These are phyloP conservation scores for Rhinella marina DNA, from an alignment of 2,797 vertebrate species.

Conservation along the genomic window DNA sequence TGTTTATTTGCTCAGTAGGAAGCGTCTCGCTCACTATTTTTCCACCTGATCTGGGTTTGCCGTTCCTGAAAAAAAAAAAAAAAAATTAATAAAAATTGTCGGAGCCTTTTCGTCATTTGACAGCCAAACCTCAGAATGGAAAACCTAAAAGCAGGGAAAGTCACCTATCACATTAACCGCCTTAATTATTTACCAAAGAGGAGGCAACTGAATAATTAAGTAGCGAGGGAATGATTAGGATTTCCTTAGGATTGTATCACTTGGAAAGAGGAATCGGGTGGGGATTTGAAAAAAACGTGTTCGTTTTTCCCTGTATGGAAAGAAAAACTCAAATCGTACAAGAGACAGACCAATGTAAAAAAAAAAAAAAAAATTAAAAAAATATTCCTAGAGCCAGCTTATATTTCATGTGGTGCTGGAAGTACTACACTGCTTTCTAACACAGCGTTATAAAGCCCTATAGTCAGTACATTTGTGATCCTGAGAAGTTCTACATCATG, in stretches of 20 bases:
- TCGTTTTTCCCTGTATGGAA: conserved; percentile 65
- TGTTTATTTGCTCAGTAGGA: conserved; percentile 47
- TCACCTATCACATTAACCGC: conserved; percentile 63
- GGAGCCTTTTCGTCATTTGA: conserved; percentile 50
- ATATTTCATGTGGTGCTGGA: conserved; percentile 65
- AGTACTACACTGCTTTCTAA: conserved; percentile 27
- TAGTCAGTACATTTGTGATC: not conserved
- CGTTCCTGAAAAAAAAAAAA: conserved; percentile 57
- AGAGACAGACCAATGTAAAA: conserved; percentile 66
- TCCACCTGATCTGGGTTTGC: conserved; percentile 36
- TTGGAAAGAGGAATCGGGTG: conserved; percentile 67
- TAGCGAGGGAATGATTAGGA: conserved; percentile 67
- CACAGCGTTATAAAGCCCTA: not conserved
- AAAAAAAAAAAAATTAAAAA: conserved; percentile 65
- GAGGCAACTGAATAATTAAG: conserved; percentile 66
- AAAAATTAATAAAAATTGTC: not conserved
- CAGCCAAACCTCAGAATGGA: conserved; percentile 57
- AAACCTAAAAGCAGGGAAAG: conserved; percentile 64
- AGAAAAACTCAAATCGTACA: conserved; percentile 64
- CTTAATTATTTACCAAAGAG: conserved; percentile 61
- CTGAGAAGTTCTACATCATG: too few relatives aligned
- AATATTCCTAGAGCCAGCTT: conserved; percentile 67
- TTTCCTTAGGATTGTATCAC: conserved; percentile 67
- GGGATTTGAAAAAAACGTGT: conserved; percentile 63
- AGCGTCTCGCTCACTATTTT: conserved; percentile 59